Percentiles rank a stretch among this genome's conserved stretches.
Conservation (phyloP, 2,888 invertebrate genomes). For the Platycheirus rosarum region DNA sequence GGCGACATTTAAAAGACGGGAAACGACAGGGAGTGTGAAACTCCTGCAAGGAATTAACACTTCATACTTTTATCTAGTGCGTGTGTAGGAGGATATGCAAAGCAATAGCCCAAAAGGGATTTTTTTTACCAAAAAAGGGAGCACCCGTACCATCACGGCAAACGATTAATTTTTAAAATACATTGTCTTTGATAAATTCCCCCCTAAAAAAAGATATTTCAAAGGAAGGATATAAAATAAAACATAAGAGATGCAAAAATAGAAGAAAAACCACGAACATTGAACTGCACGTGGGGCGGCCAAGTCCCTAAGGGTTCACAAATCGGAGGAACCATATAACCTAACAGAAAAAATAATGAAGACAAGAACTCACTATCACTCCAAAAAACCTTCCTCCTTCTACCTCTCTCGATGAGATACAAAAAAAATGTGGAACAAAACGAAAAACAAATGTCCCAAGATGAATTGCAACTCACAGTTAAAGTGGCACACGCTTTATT, state of each 20-base stretch:
- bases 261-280: slow-evolving; percentile 22
- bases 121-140: neutral
- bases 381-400: neutral
- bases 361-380: slow-evolving; percentile 14
- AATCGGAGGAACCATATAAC: neutral
- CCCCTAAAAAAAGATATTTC: slow-evolving; percentile 16
- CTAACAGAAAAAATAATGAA: slow-evolving; percentile 7
- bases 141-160: slow-evolving; percentile 6
- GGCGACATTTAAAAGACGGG: slow-evolving; percentile 61
- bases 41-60: slow-evolving; percentile 68
- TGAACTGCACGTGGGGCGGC: slow-evolving; percentile 49
- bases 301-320: slow-evolving; percentile 28
- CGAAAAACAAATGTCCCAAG: slow-evolving; percentile 72
- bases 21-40: slow-evolving; percentile 4
- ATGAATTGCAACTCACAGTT: slow-evolving; percentile 73
- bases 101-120: slow-evolving; percentile 26
- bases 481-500: slow-evolving; percentile 75
- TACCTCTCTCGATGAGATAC: slow-evolving; percentile 17
- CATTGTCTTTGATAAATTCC: slow-evolving; percentile 61
- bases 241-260: slow-evolving; percentile 39
- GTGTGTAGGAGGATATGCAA: slow-evolving; percentile 25
- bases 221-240: slow-evolving; percentile 1
- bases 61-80: slow-evolving; percentile 61
- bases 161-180: slow-evolving; percentile 61
- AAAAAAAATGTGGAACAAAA: slow-evolving; percentile 27